Evolutionary conservation across 2,113 vertebrate species (phyloP).

Genomic region (Mus pahari): DNA sequence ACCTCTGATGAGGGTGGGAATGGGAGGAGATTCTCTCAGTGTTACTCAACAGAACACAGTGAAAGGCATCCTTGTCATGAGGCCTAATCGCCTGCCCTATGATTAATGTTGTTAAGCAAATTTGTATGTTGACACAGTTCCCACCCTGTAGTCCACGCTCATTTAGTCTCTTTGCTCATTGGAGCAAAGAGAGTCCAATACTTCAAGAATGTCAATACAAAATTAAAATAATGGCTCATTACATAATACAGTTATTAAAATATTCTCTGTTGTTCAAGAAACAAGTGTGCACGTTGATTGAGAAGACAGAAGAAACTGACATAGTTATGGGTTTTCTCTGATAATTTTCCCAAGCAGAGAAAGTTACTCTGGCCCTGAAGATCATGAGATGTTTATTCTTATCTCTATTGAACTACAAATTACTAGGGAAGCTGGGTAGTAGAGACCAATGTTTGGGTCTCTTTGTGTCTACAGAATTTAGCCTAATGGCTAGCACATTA

Average conservation of each 20-base stretch:
- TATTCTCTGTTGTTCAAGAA: constrained; percentile 51
- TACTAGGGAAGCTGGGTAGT: not conserved
- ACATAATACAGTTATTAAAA: constrained; percentile 61
- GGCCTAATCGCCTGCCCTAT: not conserved
- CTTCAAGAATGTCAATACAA: constrained; percentile 46
- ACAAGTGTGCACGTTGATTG: not conserved
- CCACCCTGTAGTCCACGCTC: constrained; percentile 26
- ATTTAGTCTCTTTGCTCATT: constrained; percentile 65
- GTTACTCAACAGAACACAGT: not conserved
- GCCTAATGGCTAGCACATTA: not conserved
- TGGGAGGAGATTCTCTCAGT: not conserved
- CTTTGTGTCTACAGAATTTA: not conserved
- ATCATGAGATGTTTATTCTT: not conserved
- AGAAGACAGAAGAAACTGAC: not conserved
- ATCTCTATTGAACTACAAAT: not conserved
- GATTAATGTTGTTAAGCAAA: constrained; percentile 35
- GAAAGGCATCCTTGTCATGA: not conserved
- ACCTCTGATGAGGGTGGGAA: not conserved
- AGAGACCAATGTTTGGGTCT: not conserved
- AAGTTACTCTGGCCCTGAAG: not conserved
- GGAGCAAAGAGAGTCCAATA: constrained; percentile 50
- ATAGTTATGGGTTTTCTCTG: constrained; percentile 39
- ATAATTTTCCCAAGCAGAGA: constrained; percentile 53
- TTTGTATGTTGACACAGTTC: constrained; percentile 54
- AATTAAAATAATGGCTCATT: constrained; percentile 70